phyloP scores from a whole-genome alignment of 2,113 vertebrate species.

The Oncorhynchus mykiss region DNA sequence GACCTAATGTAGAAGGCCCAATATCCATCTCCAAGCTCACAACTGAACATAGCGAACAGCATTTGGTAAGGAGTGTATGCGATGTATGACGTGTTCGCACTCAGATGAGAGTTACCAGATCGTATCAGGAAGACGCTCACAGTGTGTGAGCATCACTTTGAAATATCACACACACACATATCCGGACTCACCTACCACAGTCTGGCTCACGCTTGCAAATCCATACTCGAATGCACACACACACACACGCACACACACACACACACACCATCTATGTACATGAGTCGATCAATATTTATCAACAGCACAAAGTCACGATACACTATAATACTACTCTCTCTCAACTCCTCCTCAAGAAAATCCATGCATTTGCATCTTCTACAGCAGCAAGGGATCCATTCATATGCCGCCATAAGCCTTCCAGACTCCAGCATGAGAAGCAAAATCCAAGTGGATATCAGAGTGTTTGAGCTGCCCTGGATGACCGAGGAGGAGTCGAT shows the following conservation, averaged over 20 bases:
- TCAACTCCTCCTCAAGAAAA: neutral
- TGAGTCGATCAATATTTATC: no score
- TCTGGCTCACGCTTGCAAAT: neutral
- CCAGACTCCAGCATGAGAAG: slow-evolving; percentile 14
- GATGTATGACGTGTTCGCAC: no score
- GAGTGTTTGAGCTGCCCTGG: slow-evolving; percentile 17
- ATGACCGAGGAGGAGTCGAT: slow-evolving; percentile 34
- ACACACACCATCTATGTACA: neutral
- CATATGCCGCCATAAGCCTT: slow-evolving; percentile 25
- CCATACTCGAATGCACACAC: neutral
- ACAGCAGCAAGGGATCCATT: slow-evolving; percentile 19
- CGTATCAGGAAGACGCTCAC: no score
- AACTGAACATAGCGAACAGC: neutral
- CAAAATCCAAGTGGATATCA: slow-evolving; percentile 34
- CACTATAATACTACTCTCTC: neutral
- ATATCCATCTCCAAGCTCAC: neutral
- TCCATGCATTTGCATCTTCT: slow-evolving; percentile 8
- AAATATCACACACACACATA: no score
- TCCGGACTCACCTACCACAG: no score
- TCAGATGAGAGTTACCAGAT: no score
- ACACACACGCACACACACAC: neutral
- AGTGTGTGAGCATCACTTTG: no score
- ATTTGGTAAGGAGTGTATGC: no score
- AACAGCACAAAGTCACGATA: no score
- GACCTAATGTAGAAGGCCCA: neutral